Percentiles rank a stretch among this genome's conserved stretches.
phyloP scores from a whole-genome alignment of 2,888 invertebrate species.

The Ditula angustiorana region DNA sequence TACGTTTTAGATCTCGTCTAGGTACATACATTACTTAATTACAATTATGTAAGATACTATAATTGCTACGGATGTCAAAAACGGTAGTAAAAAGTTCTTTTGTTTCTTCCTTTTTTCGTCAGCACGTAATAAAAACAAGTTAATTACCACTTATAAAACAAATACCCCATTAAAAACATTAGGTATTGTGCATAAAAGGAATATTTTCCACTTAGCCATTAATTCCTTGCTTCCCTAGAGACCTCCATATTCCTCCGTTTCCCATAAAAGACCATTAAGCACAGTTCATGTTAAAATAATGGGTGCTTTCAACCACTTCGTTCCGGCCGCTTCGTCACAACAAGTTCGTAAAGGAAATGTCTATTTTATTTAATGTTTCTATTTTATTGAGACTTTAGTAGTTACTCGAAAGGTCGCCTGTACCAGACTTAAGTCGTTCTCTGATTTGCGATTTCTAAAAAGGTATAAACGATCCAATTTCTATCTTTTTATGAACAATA shows the following conservation, averaged over 20 bases:
- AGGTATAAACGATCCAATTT: no score
- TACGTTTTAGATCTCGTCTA: no score
- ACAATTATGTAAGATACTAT: no score
- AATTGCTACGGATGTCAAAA: no score
- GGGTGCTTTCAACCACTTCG: constrained; percentile 22
- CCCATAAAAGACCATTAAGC: constrained; percentile 25
- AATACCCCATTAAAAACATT: neutral
- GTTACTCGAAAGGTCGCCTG: neutral
- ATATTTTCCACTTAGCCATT: constrained; percentile 13
- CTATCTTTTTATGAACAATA: no score
- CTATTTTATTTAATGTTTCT: neutral
- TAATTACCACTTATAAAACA: neutral
- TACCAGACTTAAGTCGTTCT: neutral
- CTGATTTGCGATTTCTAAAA: no score
- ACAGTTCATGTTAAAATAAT: constrained; percentile 33
- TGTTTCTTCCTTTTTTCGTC: no score
- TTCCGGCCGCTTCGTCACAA: constrained; percentile 22
- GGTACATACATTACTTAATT: no score
- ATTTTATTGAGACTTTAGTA: neutral
- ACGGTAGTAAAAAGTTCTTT: no score
- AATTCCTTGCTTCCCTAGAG: constrained; percentile 9
- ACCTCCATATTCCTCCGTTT: constrained; percentile 1
- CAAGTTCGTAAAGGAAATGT: neutral
- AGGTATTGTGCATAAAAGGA: neutral
- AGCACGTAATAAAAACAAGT: no score